Evolutionary conservation across 2,113 vertebrate genomes (phyloP).

Genomic region (Platycercus adscitus): DNA sequence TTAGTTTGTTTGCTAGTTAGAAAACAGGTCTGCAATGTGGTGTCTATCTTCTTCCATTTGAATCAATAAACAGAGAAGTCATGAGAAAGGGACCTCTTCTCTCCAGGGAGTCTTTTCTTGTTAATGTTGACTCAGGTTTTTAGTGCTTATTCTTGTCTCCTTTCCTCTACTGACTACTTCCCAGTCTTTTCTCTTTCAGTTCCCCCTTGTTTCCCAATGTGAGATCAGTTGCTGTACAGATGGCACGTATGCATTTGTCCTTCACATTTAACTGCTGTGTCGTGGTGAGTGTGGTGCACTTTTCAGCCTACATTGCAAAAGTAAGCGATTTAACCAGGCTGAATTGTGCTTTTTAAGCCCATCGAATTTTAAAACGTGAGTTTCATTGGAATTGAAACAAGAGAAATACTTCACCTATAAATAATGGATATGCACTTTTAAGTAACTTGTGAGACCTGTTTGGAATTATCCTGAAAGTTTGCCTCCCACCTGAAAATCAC

Average conservation of each 20-base stretch:
- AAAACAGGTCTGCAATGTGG: conserved; percentile 42
- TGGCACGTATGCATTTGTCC: not conserved
- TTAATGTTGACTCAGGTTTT: conserved; percentile 71
- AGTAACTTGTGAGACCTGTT: not conserved
- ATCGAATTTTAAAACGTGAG: not conserved
- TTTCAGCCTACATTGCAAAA: not conserved
- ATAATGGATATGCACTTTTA: not conserved
- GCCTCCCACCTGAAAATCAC: not conserved
- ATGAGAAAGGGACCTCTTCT: conserved; percentile 70
- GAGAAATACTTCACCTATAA: not conserved
- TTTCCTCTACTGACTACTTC: conserved; percentile 51
- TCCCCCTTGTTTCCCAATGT: not conserved
- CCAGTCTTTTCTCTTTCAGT: conserved; percentile 56
- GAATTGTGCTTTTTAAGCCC: not conserved
- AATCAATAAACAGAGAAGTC: conserved; percentile 74
- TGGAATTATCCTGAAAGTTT: not conserved
- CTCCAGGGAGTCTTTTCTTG: conserved; percentile 67
- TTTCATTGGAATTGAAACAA: not conserved
- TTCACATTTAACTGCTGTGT: not conserved
- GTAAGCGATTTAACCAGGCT: not conserved
- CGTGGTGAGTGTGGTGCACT: not conserved
- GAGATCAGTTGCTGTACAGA: not conserved
- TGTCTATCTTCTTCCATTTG: conserved; percentile 61
- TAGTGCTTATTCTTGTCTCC: conserved; percentile 56
- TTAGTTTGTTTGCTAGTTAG: conserved; percentile 55